Conservation (phyloP, 2,113 vertebrate genomes). For the Lanius collurio region DNA sequence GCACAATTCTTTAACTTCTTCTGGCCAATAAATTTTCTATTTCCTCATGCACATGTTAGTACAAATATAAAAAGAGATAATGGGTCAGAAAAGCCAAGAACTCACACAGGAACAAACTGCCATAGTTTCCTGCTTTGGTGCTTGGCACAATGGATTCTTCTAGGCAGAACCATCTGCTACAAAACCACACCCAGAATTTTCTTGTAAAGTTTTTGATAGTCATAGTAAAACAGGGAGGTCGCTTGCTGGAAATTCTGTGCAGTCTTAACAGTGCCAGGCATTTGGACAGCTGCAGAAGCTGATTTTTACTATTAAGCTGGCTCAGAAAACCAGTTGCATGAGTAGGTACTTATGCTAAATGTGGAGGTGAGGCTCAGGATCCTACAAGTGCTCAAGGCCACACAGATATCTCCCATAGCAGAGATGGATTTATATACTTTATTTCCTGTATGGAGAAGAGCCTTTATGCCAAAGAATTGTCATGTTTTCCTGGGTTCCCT, state of each 20-base stretch:
- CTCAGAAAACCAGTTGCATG: background rate
- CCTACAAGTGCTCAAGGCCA: background rate
- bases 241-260: background rate
- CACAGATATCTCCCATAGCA: background rate
- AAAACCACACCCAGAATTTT: background rate
- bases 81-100: background rate
- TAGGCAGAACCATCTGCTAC: background rate
- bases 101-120: background rate
- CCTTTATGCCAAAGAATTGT: background rate
- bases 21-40: background rate
- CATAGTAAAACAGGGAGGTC: background rate
- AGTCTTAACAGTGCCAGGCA: background rate
- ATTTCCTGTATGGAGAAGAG: background rate
- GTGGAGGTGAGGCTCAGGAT: background rate
- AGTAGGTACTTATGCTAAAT: background rate
- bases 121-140: background rate
- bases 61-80: background rate
- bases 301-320: background rate
- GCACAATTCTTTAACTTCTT: background rate
- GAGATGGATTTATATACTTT: background rate
- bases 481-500: background rate
- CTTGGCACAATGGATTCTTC: background rate
- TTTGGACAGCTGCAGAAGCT: background rate
- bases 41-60: constrained; percentile 9
- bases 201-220: background rate